Conservation (phyloP, 2,888 invertebrate species). For the Metopia argyrocephala region DNA sequence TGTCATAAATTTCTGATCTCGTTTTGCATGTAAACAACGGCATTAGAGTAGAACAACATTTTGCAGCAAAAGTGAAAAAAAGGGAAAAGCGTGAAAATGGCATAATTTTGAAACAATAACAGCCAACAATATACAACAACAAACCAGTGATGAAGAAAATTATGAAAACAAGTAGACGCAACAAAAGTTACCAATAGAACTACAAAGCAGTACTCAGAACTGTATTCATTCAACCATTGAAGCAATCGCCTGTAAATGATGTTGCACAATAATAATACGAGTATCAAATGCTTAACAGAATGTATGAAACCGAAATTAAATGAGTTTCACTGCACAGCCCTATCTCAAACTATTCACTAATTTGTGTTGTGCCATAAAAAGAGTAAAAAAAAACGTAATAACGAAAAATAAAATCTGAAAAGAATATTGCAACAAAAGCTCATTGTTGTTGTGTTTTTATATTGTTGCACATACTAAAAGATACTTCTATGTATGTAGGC, state of each 20-base stretch:
- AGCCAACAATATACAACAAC: too few relatives aligned
- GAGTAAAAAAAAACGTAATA: not conserved
- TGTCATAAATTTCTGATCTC: slow-evolving; percentile 9
- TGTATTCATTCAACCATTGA: not conserved
- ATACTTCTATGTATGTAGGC: not conserved
- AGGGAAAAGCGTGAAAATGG: not conserved
- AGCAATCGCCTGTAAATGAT: not conserved
- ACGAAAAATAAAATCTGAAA: slow-evolving; percentile 1
- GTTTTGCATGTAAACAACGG: not conserved
- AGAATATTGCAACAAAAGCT: slow-evolving; percentile 5
- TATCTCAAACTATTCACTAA: not conserved
- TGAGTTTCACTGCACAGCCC: not conserved
- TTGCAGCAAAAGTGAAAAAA: slow-evolving; percentile 3
- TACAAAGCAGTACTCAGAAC: not conserved
- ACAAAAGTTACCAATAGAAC: not conserved
- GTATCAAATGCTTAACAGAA: slow-evolving; percentile 27
- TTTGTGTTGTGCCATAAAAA: slow-evolving; percentile 1
- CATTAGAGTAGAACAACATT: slow-evolving; percentile 11
- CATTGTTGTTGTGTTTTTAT: slow-evolving; percentile 8
- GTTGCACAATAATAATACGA: slow-evolving; percentile 22
- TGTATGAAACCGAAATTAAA: not conserved
- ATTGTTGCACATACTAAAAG: too few relatives aligned
- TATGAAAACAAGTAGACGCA: not conserved
- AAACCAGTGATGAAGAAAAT: slow-evolving; percentile 8
- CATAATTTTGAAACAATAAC: slow-evolving; percentile 5